Conservation (phyloP, 2,113 vertebrate species). For the Eonycteris spelaea region DNA sequence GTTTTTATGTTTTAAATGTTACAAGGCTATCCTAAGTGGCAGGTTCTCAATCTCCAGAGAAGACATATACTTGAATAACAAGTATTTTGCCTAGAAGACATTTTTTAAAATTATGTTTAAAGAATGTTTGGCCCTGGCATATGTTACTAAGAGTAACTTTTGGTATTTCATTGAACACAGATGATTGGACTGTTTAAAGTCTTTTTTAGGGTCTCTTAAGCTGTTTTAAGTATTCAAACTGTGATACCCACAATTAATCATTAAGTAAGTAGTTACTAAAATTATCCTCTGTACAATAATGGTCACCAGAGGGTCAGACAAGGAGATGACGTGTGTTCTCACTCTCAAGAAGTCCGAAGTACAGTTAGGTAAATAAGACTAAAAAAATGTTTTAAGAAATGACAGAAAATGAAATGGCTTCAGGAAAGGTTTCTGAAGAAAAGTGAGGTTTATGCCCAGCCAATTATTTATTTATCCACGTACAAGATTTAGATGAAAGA, state of each 20-base stretch:
- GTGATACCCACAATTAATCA: neutral
- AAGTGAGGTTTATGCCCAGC: neutral
- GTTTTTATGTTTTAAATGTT: neutral
- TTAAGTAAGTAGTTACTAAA: neutral
- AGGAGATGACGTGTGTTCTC: neutral
- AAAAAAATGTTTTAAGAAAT: neutral
- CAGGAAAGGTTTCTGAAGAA: neutral
- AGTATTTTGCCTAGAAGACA: neutral
- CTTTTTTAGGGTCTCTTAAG: neutral
- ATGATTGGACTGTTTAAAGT: neutral
- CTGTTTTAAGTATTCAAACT: neutral
- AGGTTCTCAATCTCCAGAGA: neutral
- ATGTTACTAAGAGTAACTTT: neutral
- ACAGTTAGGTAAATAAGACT: neutral
- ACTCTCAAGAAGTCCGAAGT: neutral
- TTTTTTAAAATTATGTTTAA: neutral
- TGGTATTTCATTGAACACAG: neutral
- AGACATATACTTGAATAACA: neutral
- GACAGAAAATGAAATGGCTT: neutral
- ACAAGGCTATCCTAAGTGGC: neutral
- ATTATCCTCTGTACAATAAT: neutral
- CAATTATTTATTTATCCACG: neutral
- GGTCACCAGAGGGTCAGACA: neutral
- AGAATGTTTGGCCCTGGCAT: neutral
- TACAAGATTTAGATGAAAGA: neutral